Conservation (phyloP, 1,140 invertebrate species). For the Nephila pilipes region DNA sequence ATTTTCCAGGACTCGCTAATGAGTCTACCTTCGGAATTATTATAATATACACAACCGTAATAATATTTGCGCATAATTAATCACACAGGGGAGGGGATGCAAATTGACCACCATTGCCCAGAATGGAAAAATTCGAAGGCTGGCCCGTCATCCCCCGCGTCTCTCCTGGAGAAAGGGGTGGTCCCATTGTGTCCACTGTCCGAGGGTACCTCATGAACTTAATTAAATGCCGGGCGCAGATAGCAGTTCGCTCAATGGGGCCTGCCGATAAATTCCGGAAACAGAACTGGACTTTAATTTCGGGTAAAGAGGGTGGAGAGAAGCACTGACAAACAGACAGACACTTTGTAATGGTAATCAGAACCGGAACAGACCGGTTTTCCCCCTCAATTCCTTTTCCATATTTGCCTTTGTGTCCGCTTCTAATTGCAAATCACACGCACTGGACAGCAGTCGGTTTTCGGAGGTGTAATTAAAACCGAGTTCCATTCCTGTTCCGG, state of each 20-base stretch:
- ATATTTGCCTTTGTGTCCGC: constrained; percentile 44
- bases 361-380: constrained; percentile 3
- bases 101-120: constrained; percentile 13
- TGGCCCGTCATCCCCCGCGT: neutral
- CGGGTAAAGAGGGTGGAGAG: neutral
- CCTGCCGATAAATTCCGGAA: constrained; percentile 33
- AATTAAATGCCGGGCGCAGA: constrained; percentile 22
- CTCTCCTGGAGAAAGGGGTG: neutral
- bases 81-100: constrained; percentile 20
- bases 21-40: constrained; percentile 35
- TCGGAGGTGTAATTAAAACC: constrained; percentile 39
- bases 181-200: constrained; percentile 38
- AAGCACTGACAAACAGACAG: constrained; percentile 31
- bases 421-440: constrained; percentile 54
- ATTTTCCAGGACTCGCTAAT: constrained; percentile 45
- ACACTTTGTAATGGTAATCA: constrained; percentile 53
- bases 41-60: constrained; percentile 50
- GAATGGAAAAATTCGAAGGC: neutral
- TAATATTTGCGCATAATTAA: constrained; percentile 59
- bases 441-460: neutral
- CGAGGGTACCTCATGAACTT: constrained; percentile 11
- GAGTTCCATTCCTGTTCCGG: constrained; percentile 15
- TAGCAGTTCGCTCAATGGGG: neutral
- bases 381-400: constrained; percentile 12
- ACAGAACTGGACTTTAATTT: constrained; percentile 47